Conservation (phyloP, 2,113 vertebrate species). For the Cisticola juncidis region DNA sequence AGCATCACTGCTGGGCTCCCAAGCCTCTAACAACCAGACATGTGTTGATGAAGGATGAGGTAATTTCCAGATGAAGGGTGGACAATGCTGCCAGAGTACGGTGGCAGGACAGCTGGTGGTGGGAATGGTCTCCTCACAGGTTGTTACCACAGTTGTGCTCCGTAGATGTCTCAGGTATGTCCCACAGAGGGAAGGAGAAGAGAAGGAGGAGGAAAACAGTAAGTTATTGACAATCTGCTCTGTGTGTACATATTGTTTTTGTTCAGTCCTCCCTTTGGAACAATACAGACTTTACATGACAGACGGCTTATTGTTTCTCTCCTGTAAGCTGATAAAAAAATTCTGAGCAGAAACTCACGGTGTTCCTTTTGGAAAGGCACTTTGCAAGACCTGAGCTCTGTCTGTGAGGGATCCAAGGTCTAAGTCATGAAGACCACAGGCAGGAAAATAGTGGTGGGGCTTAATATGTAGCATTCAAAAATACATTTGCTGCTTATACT, state of each 20-base stretch:
- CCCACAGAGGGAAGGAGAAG: neutral
- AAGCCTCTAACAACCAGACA: neutral
- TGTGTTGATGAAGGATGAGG: neutral
- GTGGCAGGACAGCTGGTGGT: neutral
- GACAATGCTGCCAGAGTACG: accelerated
- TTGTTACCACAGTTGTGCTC: neutral
- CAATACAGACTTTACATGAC: neutral
- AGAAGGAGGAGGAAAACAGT: neutral
- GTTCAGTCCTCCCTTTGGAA: neutral
- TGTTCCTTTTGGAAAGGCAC: neutral
- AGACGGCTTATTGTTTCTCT: neutral
- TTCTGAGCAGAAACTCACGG: neutral
- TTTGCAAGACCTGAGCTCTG: neutral
- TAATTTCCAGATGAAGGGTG: neutral
- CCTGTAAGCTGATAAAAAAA: neutral
- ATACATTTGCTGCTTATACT: neutral
- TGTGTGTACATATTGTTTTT: neutral
- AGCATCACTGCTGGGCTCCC: neutral
- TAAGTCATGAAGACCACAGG: accelerated
- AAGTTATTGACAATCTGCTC: neutral
- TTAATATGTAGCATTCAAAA: neutral
- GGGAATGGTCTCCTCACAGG: neutral
- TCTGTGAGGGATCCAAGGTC: accelerated
- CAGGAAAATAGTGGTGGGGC: neutral
- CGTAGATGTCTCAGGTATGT: neutral